Evolutionary conservation across 2,797 vertebrate species (phyloP), one percentile per base, ranked within the genome.

Genomic region (Spinus olivaceus): DNA sequence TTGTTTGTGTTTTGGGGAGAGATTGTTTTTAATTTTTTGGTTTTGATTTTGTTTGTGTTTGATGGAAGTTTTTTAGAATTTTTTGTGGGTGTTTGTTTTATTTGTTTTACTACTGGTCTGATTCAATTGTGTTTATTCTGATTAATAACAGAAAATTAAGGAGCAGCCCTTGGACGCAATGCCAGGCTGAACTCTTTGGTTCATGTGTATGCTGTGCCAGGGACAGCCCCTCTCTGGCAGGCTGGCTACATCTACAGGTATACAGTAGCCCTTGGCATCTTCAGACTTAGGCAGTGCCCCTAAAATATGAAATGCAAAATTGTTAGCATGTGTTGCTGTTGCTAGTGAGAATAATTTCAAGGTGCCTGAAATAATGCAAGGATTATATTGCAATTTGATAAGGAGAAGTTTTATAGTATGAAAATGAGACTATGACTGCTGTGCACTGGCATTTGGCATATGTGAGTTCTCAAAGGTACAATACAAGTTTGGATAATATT

Each of bases 81-180:
- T 59, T 51, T 21, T 35, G 35, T 39, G 17, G 8, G 1, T 53
- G 19, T n/a, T 10, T 33, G 15, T 6, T 47, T 47, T 37, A 2
- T 17, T 35, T 21, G 2, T 59, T 22, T 27, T 32, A 10, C 10
- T 72, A 6, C 28, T 8, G 1, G 5, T 72, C 6, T 65, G 8
- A 65, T 61, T 44, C 49, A 44, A 65, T 6, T 73, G 4, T 41
- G 4, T 30, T 15, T 57, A 14, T 37, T 64, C 8, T 69, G 41
- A 49, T 22, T 21, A 70, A 71, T 21, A 67, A 74, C 53, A 60
- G 12, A 33, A 71, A 47, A 17, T 14, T 9, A 50, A 64, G 20
- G 6, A 83, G 15, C 13, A 76, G 13, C 1, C 9, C 13, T n/a
- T 50, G 14, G 18, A 23, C 12, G 0, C 1, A 3, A 5, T 49